Percentiles rank a stretch among this genome's conserved stretches.
phyloP scores from a whole-genome alignment of 2,797 vertebrate species.

The Staurois parvus region DNA sequence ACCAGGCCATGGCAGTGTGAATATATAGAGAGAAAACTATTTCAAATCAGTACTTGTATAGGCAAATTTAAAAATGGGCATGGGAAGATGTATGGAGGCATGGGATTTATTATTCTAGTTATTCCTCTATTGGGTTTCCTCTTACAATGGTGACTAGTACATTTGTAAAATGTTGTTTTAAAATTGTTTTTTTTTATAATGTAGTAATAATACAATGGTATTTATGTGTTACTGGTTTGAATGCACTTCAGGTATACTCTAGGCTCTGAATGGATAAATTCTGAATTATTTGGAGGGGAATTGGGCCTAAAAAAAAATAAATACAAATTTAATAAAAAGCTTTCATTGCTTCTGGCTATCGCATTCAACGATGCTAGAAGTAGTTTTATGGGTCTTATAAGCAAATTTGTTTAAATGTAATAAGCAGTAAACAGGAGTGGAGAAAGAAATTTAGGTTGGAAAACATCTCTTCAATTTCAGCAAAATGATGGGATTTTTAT shows the following conservation, averaged over 20 bases:
- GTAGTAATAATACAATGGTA: neutral
- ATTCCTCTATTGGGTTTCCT: too few species aligned
- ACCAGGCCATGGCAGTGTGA: too few species aligned
- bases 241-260: neutral
- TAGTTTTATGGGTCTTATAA: slow-evolving; percentile 2
- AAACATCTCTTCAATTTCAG: slow-evolving; percentile 13
- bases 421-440: slow-evolving; percentile 34
- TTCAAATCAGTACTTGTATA: too few species aligned
- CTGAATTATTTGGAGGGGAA: slow-evolving; percentile 28
- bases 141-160: too few species aligned
- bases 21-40: too few species aligned
- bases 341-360: slow-evolving; percentile 27
- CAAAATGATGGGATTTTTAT: slow-evolving; percentile 4
- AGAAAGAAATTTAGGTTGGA: neutral
- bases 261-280: neutral
- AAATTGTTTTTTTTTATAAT: neutral
- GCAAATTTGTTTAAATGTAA: slow-evolving; percentile 45
- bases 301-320: slow-evolving; percentile 7
- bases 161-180: neutral
- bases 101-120: too few species aligned
- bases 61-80: too few species aligned
- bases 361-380: slow-evolving; percentile 17
- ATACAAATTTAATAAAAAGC: slow-evolving; percentile 16
- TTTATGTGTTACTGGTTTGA: neutral
- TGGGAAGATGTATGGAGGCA: too few species aligned